These are phyloP conservation scores for Sceloporus tristichus DNA, from an alignment of 2,113 vertebrate species.

Conservation along the genomic window DNA sequence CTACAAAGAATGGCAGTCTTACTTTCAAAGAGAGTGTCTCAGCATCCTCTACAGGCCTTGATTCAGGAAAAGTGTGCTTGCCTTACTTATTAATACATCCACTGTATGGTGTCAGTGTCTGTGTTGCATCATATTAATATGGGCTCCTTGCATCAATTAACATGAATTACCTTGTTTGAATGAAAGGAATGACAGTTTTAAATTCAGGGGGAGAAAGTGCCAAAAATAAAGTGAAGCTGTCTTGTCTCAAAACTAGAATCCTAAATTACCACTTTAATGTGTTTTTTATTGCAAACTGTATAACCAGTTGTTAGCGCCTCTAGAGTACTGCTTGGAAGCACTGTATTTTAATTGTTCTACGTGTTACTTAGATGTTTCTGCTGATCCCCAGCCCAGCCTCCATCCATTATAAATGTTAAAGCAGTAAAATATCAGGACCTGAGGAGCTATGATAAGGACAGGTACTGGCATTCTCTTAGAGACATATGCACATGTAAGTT, in stretches of 20 bases:
- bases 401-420: neutral
- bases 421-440: neutral
- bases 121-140: neutral
- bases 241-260: constrained; percentile 23
- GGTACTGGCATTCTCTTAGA: too few species aligned
- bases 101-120: neutral
- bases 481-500: too few species aligned
- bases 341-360: constrained; percentile 2
- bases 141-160: neutral
- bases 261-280: constrained; percentile 25
- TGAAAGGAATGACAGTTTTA: neutral
- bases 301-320: constrained; percentile 20
- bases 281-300: constrained; percentile 28
- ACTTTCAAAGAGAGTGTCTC: neutral
- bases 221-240: neutral
- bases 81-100: neutral
- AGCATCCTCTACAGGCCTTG: neutral
- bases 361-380: neutral
- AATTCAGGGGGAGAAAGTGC: neutral
- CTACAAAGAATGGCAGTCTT: neutral
- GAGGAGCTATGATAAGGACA: neutral
- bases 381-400: neutral
- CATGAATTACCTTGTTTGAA: constrained; percentile 13
- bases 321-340: constrained; percentile 5
- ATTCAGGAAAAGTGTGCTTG: neutral